Evolutionary conservation across 2,797 vertebrate genomes (phyloP), one percentile per base, ranked within the genome.

Genomic region (Lepilemur ruficaudatus): DNA sequence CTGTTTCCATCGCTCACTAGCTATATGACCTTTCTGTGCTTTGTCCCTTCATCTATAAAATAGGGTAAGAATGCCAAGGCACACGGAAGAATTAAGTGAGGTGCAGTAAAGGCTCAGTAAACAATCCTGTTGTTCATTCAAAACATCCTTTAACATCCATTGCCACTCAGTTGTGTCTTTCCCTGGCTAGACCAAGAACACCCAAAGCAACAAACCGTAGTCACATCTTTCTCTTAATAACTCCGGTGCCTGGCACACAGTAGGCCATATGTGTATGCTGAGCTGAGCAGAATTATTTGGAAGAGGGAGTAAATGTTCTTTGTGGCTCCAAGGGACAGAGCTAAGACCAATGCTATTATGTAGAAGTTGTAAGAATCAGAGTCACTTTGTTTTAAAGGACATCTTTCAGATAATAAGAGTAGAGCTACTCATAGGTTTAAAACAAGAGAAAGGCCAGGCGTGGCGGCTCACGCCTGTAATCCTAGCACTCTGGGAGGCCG

Each of bases 241-340:
- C 15, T 9, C 55, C 13, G 5, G 81, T 5, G 65, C 73, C 65
- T 30, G 75, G 69, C 15, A 8, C 28, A 3, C 20, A 48, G 14
- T 11, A 17, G 57, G 20, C 17, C 0, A 6, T 1, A 5, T 3
- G 1, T 38, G 65, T 41, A 2, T 32, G 25, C 43, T 15, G 30
- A 50, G 52, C 46, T 18, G 23, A 46, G 38, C 1, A 11, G 70
- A 91, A 43, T 82, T 11, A 1, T 52, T 76, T 63, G 35, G 59
- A 72, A 76, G 59, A 43, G 32, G 20, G 46, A 55, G 23, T 30
- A 72, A 63, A 72, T 50, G 65, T 30, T 89, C 48, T 69, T 69
- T 48, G 17, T 30, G 72, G 17, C 15, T 72, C 72, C 46, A 14
- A 57, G 72, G 20, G 69, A 61, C 15, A 63, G 50, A 35, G 23